Conservation (phyloP, 2,797 vertebrate species). For the Scomberomorus guttatus region DNA sequence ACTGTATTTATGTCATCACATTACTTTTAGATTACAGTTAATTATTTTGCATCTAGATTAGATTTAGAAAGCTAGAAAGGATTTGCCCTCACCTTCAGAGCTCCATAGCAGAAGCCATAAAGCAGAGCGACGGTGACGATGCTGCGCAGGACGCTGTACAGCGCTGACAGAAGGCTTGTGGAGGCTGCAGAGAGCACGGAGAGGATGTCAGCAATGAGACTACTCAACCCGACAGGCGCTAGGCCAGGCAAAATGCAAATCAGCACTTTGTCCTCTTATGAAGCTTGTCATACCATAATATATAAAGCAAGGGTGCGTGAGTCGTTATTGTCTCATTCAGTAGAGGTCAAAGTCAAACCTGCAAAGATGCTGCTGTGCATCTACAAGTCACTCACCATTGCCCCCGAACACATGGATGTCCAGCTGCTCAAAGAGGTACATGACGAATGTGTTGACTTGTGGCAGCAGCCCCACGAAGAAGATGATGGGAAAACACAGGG, state of each 20-base stretch:
- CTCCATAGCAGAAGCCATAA: slow-evolving; percentile 98
- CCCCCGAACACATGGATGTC: slow-evolving; percentile 99
- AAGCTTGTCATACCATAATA: slow-evolving; percentile 25
- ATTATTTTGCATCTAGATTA: background rate
- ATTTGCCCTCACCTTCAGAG: slow-evolving; percentile 91
- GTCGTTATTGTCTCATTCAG: slow-evolving; percentile 15
- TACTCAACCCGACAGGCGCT: slow-evolving; percentile 38
- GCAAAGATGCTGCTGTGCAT: slow-evolving; percentile 7
- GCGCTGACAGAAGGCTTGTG: slow-evolving; percentile 95
- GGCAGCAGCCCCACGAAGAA: slow-evolving; percentile 99
- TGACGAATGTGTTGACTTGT: slow-evolving; percentile 99
- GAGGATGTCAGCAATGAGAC: slow-evolving; percentile 47
- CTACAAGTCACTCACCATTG: slow-evolving; percentile 89
- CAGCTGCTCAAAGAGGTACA: slow-evolving; percentile 99
- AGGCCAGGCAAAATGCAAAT: slow-evolving; percentile 51
- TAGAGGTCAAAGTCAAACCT: slow-evolving; percentile 49
- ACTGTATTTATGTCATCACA: background rate
- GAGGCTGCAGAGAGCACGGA: slow-evolving; percentile 86
- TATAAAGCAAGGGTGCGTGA: background rate
- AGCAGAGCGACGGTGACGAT: slow-evolving; percentile 94
- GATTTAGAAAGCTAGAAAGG: background rate
- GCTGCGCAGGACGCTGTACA: slow-evolving; percentile 97
- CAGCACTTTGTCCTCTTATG: slow-evolving; percentile 41
- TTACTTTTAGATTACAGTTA: background rate
- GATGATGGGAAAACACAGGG: slow-evolving; percentile 96